Base-by-base conservation (phyloP, 2,797 vertebrate species). In the Danio albolineatus region DNA sequence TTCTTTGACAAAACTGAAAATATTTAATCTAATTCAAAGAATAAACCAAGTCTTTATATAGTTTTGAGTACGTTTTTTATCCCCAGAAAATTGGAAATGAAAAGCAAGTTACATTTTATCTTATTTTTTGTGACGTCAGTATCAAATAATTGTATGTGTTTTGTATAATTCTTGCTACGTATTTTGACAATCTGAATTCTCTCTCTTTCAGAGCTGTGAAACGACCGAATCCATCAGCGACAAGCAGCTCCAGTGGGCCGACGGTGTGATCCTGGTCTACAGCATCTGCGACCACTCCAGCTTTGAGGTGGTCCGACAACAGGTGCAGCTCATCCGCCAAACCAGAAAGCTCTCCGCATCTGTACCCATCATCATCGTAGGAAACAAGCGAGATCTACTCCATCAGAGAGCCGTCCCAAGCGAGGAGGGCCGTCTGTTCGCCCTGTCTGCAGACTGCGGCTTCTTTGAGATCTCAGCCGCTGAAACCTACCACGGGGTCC, bases 251-350 rank as follows among this genome's bases (percentile, higher is more conserved):
- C 91, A 90, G 49, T 95, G 95, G 94, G 94, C 94, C 0, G 92
- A 95, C 9, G 92, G 93, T 14, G 92, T 92, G 12, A 86, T 95
- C 49, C 89, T 95, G 0, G 93, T 95, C 81, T 95, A 95, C 89
- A 95, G 95, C 90, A 95, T 95, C 86, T 95, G 94, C 0, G 93
- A 95, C 89, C 88, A 93, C n/a, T 84, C 88, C 73, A 95, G 94
- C 66, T 95, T 95, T 74, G 91, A 92, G 62, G 89, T 89, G 53
- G 86, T 90, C 13, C 39, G 81, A 82, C 89, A 89, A 85, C 92
- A 91, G 86, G 82, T 94, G 36, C 92, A 90, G 56, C 81, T 87
- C 28, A 92, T 89, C 64, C 82, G 84, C 28, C 82, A 75, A 5
- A 59, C 73, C 5, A 90, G 89, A 84, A 89, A 89, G 82, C 82